phyloP scores from a whole-genome alignment of 2,797 vertebrate species.

The Enteromius viviparus region DNA sequence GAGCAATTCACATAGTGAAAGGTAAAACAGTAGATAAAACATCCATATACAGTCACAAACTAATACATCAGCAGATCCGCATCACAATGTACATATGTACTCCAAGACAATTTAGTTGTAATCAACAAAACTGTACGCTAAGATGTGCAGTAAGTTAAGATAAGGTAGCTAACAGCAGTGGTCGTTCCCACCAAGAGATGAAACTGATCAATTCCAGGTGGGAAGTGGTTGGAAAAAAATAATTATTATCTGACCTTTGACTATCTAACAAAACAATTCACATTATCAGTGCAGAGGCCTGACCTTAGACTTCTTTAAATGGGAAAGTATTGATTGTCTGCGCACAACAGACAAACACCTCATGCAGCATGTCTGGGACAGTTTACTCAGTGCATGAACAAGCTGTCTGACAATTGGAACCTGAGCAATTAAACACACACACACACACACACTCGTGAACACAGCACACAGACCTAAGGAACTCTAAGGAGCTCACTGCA shows the following conservation, averaged over 20 bases:
- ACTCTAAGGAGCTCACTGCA: conserved; percentile 37
- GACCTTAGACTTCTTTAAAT: conserved; percentile 71
- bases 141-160: conserved; percentile 40
- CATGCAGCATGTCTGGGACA: conserved; percentile 63
- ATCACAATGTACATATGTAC: neutral
- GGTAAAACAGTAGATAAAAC: neutral
- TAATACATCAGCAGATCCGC: neutral
- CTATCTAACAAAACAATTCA: conserved; percentile 70
- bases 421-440: conserved; percentile 58
- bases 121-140: conserved; percentile 35
- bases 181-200: conserved; percentile 46
- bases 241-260: conserved; percentile 69
- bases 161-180: conserved; percentile 16
- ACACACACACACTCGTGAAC: conserved; percentile 43
- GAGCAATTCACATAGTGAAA: neutral
- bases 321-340: conserved; percentile 68
- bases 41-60: conserved; percentile 5
- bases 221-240: conserved; percentile 62
- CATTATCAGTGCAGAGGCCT: conserved; percentile 67
- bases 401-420: conserved; percentile 49
- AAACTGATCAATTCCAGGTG: conserved; percentile 66
- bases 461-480: conserved; percentile 28
- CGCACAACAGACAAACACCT: conserved; percentile 67
- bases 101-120: neutral
- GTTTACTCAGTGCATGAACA: conserved; percentile 50